Base-by-base conservation (phyloP, 2,113 vertebrate species). In the Axis porcinus region DNA sequence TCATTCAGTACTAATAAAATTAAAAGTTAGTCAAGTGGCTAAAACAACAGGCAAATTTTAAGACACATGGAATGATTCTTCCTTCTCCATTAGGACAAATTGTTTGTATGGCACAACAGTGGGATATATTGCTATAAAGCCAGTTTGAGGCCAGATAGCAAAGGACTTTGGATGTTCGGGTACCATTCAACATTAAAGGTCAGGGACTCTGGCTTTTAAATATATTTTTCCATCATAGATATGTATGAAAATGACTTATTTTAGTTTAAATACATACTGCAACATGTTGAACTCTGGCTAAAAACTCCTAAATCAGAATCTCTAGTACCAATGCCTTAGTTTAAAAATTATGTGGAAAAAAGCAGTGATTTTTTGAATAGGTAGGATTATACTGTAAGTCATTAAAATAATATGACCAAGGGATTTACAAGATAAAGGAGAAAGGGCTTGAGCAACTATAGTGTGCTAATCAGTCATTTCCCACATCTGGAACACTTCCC, bases 1-100 rank as follows among this genome's bases (percentile, higher is more conserved):
- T 96, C 15, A 25, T 10, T 83, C 21, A 95, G 8, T 43, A 30
- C 13, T 47, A 93, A 84, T n/a, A 58, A 62, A 93, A 91, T 81
- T 3, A 86, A 89, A 97, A 15, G 6, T 64, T 95, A 36, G 5
- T 1, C 25, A 50, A 91, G 45, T 25, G 5, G 1, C n/a, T 91
- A 52, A 94, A 89, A 47, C 8, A 62, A 50, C 3, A 81, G 55
- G n/a, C 13, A n/a, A 14, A 55, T 94, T 89, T 97, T 92, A 86
- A 91, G 54, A 54, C 6, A 57, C 3, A 30, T 54, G 15, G 9
- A 84, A 16, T 81, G 40, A 86, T 36, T 87, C 5, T 7, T 36
- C 17, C 27, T 91, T 17, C 27, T 83, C 11, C 19, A 40, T 62
- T 92, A 33, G 2, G 62, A 21, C 47, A 58, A 91, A 52, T 4